Base-by-base conservation (phyloP, 2,888 invertebrate genomes). In the Caenorhabditis sp. region DNA sequence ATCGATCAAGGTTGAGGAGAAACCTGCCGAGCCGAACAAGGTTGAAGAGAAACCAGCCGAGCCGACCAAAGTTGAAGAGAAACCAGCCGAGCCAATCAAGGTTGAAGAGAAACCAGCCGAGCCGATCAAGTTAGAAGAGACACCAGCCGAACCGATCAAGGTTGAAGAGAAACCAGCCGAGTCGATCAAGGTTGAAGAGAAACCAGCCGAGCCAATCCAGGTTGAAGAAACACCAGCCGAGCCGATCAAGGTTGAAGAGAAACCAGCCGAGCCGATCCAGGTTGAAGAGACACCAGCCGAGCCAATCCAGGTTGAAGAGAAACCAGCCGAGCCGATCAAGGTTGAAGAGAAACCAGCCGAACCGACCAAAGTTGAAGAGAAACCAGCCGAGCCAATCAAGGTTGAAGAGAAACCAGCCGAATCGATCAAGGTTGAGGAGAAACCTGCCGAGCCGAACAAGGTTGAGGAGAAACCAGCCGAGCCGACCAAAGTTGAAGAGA, bases 51-150 rank as follows among this genome's bases (percentile, higher is more conserved):
- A 60, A 37, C 60, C 51, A 51, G 57, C 8, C 6, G n/a, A 31
- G 21, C 26, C 59, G 12, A n/a, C n/a, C n/a, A 60, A 53, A 57
- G 64, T 50, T 27, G 63, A 68, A 17, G 58, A 64, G 26, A 50
- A 21, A 51, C 37, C 58, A 57, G 69, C 24, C 12, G 53, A 77
- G 24, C 51, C 53, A 19, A 51, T 53, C 23, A 17, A 4, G 19
- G 62, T n/a, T 19, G 62, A 37, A 53, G 63, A 1, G 31, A 59
- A 50, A 63, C 58, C 37, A 53, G 66, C 49, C 37, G 55, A 36
- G 51, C 57, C 54, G 23, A n/a, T n/a, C n/a, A 27, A 58, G 57
- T n/a, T 59, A n/a, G 53, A 50, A 19, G 36, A 21, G 14, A 3
- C 21, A 58, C 57, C 62, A 55, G 49, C 43, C 1, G 51, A 61